phyloP scores from a whole-genome alignment of 2,888 invertebrate genomes.

The Lumbricus terrestris region DNA sequence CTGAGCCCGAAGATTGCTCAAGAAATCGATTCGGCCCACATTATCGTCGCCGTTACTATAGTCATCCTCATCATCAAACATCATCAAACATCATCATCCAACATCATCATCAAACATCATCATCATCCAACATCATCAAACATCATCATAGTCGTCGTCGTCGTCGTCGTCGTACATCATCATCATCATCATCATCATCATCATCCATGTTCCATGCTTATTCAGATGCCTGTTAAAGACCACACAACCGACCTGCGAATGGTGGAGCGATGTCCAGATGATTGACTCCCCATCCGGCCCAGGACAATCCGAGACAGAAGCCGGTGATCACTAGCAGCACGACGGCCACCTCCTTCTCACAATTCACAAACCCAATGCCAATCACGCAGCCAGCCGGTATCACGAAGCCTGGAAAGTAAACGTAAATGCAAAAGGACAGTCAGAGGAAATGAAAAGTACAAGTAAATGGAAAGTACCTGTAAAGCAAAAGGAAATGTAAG shows the following conservation, averaged over 20 bases:
- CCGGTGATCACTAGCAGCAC: neutral
- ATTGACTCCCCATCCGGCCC: slow-evolving; percentile 12
- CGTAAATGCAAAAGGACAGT: too few species aligned
- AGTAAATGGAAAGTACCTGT: too few species aligned
- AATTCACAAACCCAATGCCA: neutral
- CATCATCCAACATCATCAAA: too few species aligned
- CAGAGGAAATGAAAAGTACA: too few species aligned
- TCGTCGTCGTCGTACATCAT: neutral
- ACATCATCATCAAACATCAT: too few species aligned
- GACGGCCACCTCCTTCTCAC: neutral
- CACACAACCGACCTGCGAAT: neutral
- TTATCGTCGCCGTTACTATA: too few species aligned
- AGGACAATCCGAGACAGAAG: neutral
- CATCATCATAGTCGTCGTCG: neutral
- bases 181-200: neutral
- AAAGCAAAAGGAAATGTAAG: too few species aligned
- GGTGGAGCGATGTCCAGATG: neutral
- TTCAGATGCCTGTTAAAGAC: neutral
- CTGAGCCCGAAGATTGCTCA: too few species aligned
- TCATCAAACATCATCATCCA: too few species aligned
- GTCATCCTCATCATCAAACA: too few species aligned
- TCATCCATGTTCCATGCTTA: neutral
- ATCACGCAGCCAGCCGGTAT: neutral
- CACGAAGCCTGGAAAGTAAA: neutral
- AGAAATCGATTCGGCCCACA: too few species aligned